A percentile compares a stretch with the other conserved stretches of the same genome.
These are phyloP conservation scores for Leptodactylus fallax DNA, from an alignment of 2,797 vertebrate species.

Conservation along the genomic window DNA sequence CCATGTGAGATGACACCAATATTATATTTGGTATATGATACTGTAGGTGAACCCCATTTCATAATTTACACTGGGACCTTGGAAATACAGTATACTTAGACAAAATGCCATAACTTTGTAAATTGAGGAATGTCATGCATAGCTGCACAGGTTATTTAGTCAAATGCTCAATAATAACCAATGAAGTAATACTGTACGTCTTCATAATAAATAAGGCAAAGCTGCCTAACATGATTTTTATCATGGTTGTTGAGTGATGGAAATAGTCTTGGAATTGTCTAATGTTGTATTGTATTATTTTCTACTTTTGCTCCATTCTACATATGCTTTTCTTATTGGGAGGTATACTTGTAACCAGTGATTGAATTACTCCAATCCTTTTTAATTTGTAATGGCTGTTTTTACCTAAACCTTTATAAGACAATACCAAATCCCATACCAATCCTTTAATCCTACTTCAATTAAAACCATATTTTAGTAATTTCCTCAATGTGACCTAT, in stretches of 20 bases:
- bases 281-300: not conserved
- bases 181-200: not conserved
- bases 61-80: not conserved
- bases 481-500: not conserved
- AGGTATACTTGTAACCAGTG: not conserved
- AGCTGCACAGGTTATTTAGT: not conserved
- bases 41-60: not conserved
- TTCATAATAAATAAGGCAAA: not conserved
- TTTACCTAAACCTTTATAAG: not conserved
- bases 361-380: not conserved
- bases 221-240: not conserved
- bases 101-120: not conserved
- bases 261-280: not conserved
- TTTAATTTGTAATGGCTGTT: not conserved
- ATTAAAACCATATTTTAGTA: not conserved
- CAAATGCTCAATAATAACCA: not conserved
- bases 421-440: not conserved
- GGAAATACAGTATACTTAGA: not conserved
- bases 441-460: slow-evolving; percentile 4
- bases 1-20: not conserved
- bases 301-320: not conserved
- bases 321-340: not conserved
- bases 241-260: not conserved
- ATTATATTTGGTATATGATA: not conserved
- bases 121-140: not conserved